Base-by-base conservation (phyloP, 2,113 vertebrate species). In the Corvus cornix region DNA sequence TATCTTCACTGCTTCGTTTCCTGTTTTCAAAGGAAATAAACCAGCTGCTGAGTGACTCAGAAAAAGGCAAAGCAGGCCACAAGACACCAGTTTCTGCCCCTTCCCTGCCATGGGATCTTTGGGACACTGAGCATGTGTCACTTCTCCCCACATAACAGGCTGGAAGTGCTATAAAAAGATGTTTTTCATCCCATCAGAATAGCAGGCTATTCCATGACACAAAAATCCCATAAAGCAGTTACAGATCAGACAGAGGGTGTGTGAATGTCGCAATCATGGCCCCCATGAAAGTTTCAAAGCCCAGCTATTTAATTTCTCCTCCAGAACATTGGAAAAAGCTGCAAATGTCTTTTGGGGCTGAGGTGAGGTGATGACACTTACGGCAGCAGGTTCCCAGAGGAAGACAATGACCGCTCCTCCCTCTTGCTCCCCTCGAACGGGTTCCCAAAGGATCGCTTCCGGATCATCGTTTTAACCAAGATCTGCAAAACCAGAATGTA, bases 381-480 rank as follows among this genome's bases (percentile, higher is more conserved):
- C 99, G 58, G 96, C 92, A 99, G 98, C 56, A 96, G 91, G 91
- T 97, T 98, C 43, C 98, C 98, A 0, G 98, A 97, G 3, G 98
- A 96, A 23, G 98, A 98, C 95, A 98, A 59, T 0, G 97, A 97
- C 53, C 99, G 95, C 48, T 99, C 99, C 59, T 99, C 99, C 88
- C 98, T 98, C 82, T 98, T 98, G 90, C 98, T 98, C 96, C 98
- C 98, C 58, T 99, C 99, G 0, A 99, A 99, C 0, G 99, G 99
- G 96, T 99, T 99, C 88, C 99, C 99, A 6, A 99, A 99, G 55
- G 99, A 99, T 53, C 99, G 98, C 82, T 99, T 99, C 64, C 99
- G 98, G 91, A 99, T 98, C 99, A 99, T 99, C 1, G 99, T 99
- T 97, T 99, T 99, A 66, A 99, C 99, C 97, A 99, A 91, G 93